A percentile compares a stretch with the other conserved stretches of the same genome.
These are phyloP conservation scores for Drosophila kepulauana DNA, from an alignment of 1,140 invertebrate genomes.

Conservation along the genomic window DNA sequence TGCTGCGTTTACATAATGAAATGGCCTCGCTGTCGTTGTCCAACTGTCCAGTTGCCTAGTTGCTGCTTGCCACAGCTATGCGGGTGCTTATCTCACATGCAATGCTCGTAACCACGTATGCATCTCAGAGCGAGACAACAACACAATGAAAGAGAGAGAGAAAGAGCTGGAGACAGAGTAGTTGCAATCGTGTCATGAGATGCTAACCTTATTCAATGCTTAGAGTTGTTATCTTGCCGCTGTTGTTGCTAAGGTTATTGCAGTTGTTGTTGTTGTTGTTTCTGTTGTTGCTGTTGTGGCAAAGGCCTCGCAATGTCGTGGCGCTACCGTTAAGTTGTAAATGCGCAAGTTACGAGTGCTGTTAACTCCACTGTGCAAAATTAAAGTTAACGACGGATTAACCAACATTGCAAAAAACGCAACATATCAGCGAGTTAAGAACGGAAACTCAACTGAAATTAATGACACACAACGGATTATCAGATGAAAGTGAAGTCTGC, in stretches of 20 bases:
- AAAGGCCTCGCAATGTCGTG: slow-evolving; percentile 66
- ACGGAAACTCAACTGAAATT: slow-evolving; percentile 5
- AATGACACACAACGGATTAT: slow-evolving; percentile 3
- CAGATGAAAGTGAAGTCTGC: neutral
- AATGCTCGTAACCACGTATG: slow-evolving; percentile 8
- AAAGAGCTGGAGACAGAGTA: neutral
- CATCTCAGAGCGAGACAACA: neutral
- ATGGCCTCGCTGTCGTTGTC: slow-evolving; percentile 56
- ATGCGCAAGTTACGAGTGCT: slow-evolving; percentile 58
- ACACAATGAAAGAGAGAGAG: neutral
- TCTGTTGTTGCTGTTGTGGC: slow-evolving; percentile 29
- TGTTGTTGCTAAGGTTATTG: slow-evolving; percentile 14
- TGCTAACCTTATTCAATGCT: slow-evolving; percentile 74
- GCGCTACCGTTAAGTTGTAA: slow-evolving; percentile 61
- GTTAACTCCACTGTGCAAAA: slow-evolving; percentile 56
- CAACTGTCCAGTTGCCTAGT: neutral
- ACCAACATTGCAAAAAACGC: neutral
- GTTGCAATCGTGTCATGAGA: slow-evolving; percentile 36
- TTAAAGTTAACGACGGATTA: slow-evolving; percentile 11
- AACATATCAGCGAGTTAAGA: neutral
- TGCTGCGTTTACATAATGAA: slow-evolving; percentile 77
- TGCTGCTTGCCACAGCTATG: slow-evolving; percentile 48
- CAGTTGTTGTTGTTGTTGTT: slow-evolving; percentile 22
- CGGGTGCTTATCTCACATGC: slow-evolving; percentile 62
- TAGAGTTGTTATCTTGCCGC: slow-evolving; percentile 61